These are phyloP conservation scores for Oasisia sp. DNA, from an alignment of 2,888 invertebrate species.

Conservation along the genomic window DNA sequence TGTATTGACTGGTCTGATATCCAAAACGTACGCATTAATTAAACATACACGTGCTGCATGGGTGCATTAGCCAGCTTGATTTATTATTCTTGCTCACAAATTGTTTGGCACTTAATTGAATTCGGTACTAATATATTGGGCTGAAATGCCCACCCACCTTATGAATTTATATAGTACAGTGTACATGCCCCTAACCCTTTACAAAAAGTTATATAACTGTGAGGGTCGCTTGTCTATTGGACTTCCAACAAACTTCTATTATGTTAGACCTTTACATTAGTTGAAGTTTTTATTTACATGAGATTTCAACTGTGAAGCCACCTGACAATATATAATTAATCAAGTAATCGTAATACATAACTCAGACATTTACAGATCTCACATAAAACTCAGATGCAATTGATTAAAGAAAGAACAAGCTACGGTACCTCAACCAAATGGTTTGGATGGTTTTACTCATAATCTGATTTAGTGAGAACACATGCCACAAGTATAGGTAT, in stretches of 20 bases:
- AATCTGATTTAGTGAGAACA: no score
- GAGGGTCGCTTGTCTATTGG: not conserved
- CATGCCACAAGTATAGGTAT: no score
- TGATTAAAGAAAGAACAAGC: no score
- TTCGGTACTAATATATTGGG: not conserved
- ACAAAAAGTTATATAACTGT: not conserved
- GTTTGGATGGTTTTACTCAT: no score
- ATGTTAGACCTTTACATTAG: not conserved
- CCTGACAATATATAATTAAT: not conserved
- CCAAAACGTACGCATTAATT: not conserved
- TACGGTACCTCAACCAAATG: no score
- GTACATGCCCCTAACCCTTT: not conserved
- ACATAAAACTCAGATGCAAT: not conserved
- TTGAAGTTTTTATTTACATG: not conserved
- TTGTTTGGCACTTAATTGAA: not conserved
- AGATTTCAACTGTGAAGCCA: not conserved
- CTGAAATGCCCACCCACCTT: not conserved
- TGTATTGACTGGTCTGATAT: not conserved
- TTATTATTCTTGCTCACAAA: conserved; percentile 5
- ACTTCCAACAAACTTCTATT: not conserved
- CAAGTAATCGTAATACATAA: not conserved
- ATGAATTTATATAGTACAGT: not conserved
- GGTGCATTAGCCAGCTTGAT: not conserved
- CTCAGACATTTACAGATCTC: not conserved
- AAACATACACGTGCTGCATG: not conserved